phyloP scores from a whole-genome alignment of 2,113 vertebrate genomes.

The Catharus fuscescens region DNA sequence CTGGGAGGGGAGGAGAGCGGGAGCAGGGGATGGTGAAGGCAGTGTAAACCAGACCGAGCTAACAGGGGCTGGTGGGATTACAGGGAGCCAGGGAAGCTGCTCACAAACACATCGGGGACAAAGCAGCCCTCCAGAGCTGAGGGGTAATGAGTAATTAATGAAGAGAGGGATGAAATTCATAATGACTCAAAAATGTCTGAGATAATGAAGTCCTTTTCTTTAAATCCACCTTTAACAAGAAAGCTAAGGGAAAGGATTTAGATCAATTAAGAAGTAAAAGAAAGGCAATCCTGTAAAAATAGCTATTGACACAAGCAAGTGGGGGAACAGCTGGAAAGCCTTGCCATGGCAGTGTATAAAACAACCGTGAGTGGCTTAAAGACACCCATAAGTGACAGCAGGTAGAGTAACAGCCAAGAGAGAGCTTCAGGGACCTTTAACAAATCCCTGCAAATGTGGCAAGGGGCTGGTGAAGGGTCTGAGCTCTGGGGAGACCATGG shows the following conservation, averaged over 20 bases:
- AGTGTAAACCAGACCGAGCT: conserved; percentile 62
- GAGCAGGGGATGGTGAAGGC: conserved; percentile 12
- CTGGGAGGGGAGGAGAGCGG: fast-evolving
- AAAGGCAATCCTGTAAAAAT: conserved; percentile 58
- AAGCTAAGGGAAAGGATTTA: conserved; percentile 70
- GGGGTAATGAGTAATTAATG: conserved; percentile 66
- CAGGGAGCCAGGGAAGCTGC: conserved; percentile 43
- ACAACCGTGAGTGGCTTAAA: background rate
- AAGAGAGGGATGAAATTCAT: conserved; percentile 64
- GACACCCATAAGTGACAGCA: background rate
- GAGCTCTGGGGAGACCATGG: background rate
- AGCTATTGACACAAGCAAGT: conserved; percentile 31
- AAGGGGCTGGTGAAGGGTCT: background rate
- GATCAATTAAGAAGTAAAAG: conserved; percentile 69
- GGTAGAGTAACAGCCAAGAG: background rate
- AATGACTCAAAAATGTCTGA: conserved; percentile 48
- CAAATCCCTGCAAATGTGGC: background rate
- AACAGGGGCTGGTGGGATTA: conserved; percentile 50
- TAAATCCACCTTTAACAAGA: conserved; percentile 76
- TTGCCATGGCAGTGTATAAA: background rate
- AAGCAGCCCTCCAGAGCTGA: conserved; percentile 47
- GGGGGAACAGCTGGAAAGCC: background rate
- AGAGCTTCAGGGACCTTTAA: background rate
- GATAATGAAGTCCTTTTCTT: conserved; percentile 70
- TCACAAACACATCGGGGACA: conserved; percentile 43